Conservation (phyloP, 2,113 vertebrate species). For the Cercopithecus mona region DNA sequence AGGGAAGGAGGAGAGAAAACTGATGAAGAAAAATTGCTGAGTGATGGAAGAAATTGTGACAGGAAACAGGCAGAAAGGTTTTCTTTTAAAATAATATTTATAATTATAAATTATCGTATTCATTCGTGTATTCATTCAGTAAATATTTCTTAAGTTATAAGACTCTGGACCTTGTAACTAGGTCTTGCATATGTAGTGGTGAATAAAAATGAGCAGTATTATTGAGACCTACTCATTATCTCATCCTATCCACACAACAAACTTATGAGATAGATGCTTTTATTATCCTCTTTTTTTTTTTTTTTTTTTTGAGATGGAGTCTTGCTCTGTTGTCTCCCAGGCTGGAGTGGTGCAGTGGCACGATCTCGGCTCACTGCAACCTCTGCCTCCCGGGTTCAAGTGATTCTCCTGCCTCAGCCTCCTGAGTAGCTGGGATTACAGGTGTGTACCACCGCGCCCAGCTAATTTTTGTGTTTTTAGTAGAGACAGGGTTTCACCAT, state of each 20-base stretch:
- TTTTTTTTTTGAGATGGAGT: too few relatives aligned
- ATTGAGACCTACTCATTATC: not conserved
- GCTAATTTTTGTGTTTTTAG: too few relatives aligned
- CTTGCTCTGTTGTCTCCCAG: too few relatives aligned
- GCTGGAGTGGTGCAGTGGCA: too few relatives aligned
- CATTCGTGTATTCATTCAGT: not conserved
- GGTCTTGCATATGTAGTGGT: not conserved
- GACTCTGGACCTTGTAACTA: not conserved
- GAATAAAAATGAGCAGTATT: not conserved
- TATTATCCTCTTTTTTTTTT: not conserved
- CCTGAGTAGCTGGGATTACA: too few relatives aligned
- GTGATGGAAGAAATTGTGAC: not conserved
- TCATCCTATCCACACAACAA: not conserved
- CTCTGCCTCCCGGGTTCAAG: too few relatives aligned
- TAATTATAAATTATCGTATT: not conserved
- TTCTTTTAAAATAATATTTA: not conserved
- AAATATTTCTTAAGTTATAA: not conserved
- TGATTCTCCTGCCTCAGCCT: too few relatives aligned
- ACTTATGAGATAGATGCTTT: not conserved
- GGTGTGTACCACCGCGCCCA: too few relatives aligned
- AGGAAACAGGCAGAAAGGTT: not conserved
- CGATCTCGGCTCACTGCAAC: too few relatives aligned
- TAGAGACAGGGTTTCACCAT: too few relatives aligned
- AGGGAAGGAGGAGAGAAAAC: not conserved
- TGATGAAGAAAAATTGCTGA: not conserved